Evolutionary conservation across 2,797 vertebrate species (phyloP), one percentile per base, ranked within the genome.

Genomic region (Monodelphis domestica): DNA sequence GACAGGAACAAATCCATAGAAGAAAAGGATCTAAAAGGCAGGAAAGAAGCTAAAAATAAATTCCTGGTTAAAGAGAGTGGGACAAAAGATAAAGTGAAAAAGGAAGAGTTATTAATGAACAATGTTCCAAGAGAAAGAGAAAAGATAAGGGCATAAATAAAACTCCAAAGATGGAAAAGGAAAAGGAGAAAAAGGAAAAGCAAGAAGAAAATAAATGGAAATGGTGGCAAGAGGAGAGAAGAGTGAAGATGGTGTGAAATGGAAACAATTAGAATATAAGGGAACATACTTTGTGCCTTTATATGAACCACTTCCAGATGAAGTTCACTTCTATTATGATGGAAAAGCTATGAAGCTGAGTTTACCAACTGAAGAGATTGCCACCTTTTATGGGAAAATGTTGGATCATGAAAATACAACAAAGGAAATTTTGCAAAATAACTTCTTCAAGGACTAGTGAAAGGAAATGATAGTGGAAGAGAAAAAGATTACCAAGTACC

Each of bases 381-480:
- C 99, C 87, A 99, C 99, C 0, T 99, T 99, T 98, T 99, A 99
- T 98, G 99, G 98, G 96, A 99, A 99, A 99, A 99, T 99, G 99
- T 98, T 99, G 97, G 99, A 99, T 97, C 99, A 99, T 29, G 99
- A 99, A 97, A 99, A 99, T 98, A 99, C 99, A 97, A 99, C 99
- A 95, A 99, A 99, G 97, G 99, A 99, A 53, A 99, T 99, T 98
- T 99, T 99, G 97, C 99, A 99, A 97, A 99, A 99, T 98, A 99
- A 99, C 98, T 99, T 99, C 95, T 99, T 99, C 95, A 99, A 99
- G 98, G 99, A 99, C 97, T 99, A 99, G 99, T 99, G 99, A 92
- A 99, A 99, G 99, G 99, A 99, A 99, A 99, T 99, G 99, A 99
- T 98, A 38, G 90, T 99, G n/a, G 99, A 99, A 94, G 99, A 99